phyloP scores from a whole-genome alignment of 2,113 vertebrate genomes.

The Ammodytes marinus region DNA sequence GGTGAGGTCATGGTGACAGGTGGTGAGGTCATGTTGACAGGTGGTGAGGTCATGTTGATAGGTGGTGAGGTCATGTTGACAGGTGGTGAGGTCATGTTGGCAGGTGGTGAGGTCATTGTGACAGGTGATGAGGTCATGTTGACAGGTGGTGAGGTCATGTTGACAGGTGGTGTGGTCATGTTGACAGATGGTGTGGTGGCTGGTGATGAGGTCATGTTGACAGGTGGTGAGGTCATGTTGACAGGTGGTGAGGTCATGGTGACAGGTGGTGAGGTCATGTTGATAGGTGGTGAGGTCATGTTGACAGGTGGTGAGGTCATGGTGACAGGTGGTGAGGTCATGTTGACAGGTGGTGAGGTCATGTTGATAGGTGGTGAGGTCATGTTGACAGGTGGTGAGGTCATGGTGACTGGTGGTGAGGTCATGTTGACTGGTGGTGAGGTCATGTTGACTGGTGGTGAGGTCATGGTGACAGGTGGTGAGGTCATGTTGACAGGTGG shows the following conservation, averaged over 20 bases:
- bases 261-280: not conserved
- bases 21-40: not conserved
- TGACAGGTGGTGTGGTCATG: not conserved
- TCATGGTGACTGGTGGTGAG: not conserved
- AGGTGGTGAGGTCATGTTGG: not conserved
- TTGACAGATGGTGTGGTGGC: not conserved
- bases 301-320: not conserved
- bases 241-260: not conserved
- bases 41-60: not conserved
- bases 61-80: not conserved
- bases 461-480: not conserved
- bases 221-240: too few relatives aligned
- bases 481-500: not conserved
- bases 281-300: not conserved
- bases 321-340: not conserved
- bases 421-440: not conserved
- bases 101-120: not conserved
- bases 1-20: not conserved
- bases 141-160: not conserved
- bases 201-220: not conserved
- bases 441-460: not conserved
- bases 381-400: not conserved
- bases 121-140: not conserved
- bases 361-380: not conserved
- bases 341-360: not conserved